Evolutionary conservation across 1,140 invertebrate genomes (phyloP).

Genomic region (Leptopilina clavipes): DNA sequence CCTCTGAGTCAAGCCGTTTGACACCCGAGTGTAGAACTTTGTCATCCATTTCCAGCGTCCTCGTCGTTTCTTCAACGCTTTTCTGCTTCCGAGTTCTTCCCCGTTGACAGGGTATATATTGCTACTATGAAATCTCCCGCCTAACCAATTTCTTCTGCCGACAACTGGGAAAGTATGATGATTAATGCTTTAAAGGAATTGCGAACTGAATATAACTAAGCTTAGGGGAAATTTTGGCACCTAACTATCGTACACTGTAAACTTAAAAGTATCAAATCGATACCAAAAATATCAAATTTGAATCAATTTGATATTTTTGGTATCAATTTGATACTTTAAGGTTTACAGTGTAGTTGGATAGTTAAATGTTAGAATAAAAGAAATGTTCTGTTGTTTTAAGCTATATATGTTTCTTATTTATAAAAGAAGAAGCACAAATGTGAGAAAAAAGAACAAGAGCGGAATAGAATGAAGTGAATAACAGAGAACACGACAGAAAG

Average conservation of each 20-base stretch:
- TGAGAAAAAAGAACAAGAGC: conserved; percentile 26
- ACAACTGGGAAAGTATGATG: conserved; percentile 35
- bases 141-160: conserved; percentile 70
- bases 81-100: conserved; percentile 36
- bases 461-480: conserved; percentile 20
- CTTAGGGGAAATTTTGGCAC: no score
- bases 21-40: conserved; percentile 1
- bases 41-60: conserved; percentile 39
- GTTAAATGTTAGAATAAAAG: no score
- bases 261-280: no score
- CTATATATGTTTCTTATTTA: no score
- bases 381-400: no score
- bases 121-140: conserved; percentile 56
- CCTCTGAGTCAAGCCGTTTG: conserved; percentile 32
- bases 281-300: no score
- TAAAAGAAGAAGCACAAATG: neutral
- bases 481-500: conserved; percentile 36
- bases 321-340: no score
- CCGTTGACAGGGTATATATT: conserved; percentile 50
- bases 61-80: conserved; percentile 33
- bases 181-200: conserved; percentile 23
- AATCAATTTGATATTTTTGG: no score
- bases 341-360: no score
- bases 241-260: no score
- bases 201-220: neutral